Conservation (phyloP, 2,113 vertebrate species). For the Colaptes auratus region DNA sequence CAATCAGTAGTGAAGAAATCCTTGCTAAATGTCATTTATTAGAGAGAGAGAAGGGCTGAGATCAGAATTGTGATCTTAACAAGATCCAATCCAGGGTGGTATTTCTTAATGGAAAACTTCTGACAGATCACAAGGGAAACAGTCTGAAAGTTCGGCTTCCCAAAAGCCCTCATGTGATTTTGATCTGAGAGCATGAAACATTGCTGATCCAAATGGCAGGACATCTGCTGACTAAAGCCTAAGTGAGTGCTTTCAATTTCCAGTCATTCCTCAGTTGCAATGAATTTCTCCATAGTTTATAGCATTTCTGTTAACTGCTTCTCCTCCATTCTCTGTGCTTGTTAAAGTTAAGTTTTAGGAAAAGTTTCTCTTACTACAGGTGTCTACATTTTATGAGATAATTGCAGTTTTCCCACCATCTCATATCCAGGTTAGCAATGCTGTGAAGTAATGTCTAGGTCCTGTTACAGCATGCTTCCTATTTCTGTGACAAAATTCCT, state of each 20-base stretch:
- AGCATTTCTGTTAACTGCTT: background rate
- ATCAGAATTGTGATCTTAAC: constrained; percentile 24
- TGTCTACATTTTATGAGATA: background rate
- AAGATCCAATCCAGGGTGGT: constrained; percentile 32
- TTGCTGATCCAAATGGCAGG: constrained; percentile 44
- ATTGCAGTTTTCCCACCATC: background rate
- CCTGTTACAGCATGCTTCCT: background rate
- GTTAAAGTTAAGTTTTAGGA: background rate
- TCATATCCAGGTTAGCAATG: background rate
- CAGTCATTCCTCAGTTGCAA: background rate
- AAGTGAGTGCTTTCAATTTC: constrained; percentile 21
- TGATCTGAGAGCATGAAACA: constrained; percentile 40
- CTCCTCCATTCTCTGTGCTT: background rate
- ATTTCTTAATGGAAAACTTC: constrained; percentile 54
- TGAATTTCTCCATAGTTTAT: background rate
- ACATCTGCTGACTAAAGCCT: constrained; percentile 53
- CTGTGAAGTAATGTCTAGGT: background rate
- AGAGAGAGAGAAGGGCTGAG: background rate
- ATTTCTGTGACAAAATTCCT: background rate
- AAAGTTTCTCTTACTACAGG: background rate
- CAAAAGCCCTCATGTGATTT: constrained; percentile 55
- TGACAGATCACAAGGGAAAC: constrained; percentile 20
- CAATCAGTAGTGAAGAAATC: constrained; percentile 33
- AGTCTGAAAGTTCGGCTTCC: constrained; percentile 26
- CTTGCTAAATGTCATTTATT: constrained; percentile 41